phyloP scores from a whole-genome alignment of 1,140 invertebrate genomes.

The Homarus americanus region DNA sequence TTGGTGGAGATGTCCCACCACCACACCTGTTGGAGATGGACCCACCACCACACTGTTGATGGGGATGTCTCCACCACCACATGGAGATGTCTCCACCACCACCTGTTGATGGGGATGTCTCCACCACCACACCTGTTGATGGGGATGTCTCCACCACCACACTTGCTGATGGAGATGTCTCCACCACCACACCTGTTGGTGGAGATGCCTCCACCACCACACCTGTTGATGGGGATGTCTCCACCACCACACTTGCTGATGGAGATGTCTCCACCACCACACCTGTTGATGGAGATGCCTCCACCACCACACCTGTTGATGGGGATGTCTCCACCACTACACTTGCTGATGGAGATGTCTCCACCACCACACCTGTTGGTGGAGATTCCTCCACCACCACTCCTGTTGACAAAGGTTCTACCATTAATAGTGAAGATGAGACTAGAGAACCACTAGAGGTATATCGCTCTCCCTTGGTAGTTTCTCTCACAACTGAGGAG shows the following conservation, averaged over 20 bases:
- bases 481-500: neutral
- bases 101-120: no score
- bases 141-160: no score
- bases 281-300: neutral
- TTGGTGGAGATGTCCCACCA: no score
- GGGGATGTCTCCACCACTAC: neutral
- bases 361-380: neutral
- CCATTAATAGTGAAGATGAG: neutral
- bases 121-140: no score
- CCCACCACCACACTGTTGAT: neutral
- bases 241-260: neutral
- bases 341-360: neutral
- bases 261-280: neutral
- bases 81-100: no score
- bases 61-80: neutral
- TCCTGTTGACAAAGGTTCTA: neutral
- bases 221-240: neutral
- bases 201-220: neutral
- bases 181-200: neutral
- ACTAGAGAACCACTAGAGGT: neutral
- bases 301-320: neutral
- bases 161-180: neutral
- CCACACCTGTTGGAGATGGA: no score
- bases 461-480: neutral
- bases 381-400: neutral